Evolutionary conservation across 2,888 invertebrate genomes (phyloP), one percentile per base, ranked within the genome.

Genomic region (Xestia rhomboidea): DNA sequence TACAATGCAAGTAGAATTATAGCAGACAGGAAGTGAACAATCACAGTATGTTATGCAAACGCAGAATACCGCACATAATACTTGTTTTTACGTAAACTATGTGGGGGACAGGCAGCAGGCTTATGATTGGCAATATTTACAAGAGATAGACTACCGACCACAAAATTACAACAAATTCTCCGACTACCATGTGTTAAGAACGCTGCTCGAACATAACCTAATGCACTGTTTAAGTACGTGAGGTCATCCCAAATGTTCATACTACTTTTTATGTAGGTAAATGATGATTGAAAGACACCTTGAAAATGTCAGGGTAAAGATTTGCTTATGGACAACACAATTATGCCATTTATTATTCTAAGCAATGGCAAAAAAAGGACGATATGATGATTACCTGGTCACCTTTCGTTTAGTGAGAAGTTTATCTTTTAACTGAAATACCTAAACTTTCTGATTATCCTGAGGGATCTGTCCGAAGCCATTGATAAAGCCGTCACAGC

Each of bases 21-120:
- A 79, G 68, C 80, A 87, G 82, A 87, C 89, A 78, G 89, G 88
- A 89, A 89, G 88, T 87, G 66, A 82, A 86, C 82, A 83, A 89
- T 87, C 85, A 85, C 80, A 82, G 81, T 81, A 63, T 74, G 86
- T 90, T 90, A 88, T 82, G 90, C 86, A 87, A 90, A 87, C 82
- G 79, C 82, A 78, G 79, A 87, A 88, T 86, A 79, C 81, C 68
- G 76, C 83, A 77, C 71, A 85, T 71, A 80, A 85, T 76, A 75
- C 72, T 84, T 68, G 83, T 69, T 76, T 85, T 87, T 85, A 84
- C 80, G 79, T 87, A 87, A 87, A 81, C 68, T 75, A 49, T 18
- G 75, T 46, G n/a, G 24, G 68, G 49, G 64, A 68, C 51, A 74
- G 75, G 6, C 27, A 57, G 54, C 46, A 76, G 38, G 60, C 27